These are phyloP conservation scores for Odontocerum albicorne DNA, from an alignment of 2,888 invertebrate genomes.

Conservation along the genomic window DNA sequence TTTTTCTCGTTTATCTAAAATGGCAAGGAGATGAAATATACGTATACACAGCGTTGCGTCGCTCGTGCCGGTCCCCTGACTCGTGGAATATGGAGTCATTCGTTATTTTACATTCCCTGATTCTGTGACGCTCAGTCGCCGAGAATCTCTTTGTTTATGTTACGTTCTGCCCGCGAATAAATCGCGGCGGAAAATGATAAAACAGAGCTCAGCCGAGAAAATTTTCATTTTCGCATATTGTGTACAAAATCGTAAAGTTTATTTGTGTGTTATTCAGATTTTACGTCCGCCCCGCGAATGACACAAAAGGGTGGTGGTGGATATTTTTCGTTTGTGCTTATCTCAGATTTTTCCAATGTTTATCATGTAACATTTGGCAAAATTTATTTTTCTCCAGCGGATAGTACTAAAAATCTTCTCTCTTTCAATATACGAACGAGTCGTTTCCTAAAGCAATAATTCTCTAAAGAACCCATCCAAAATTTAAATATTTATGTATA, in stretches of 20 bases:
- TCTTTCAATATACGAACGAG: no score
- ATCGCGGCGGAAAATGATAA: constrained; percentile 36
- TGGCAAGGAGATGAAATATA: no score
- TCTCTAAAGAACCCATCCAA: no score
- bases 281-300: constrained; percentile 33
- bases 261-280: constrained; percentile 34
- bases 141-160: constrained; percentile 37
- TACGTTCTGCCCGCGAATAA: constrained; percentile 34
- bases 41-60: no score
- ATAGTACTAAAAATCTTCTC: constrained; percentile 8
- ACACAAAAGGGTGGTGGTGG: constrained; percentile 15
- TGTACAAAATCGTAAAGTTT: constrained; percentile 37
- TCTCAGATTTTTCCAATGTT: constrained; percentile 26
- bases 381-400: constrained; percentile 20
- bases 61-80: no score
- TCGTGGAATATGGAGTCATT: constrained; percentile 30
- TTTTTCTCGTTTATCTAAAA: no score
- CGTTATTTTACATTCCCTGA: constrained; percentile 36
- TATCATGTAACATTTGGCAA: constrained; percentile 24
- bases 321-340: constrained; percentile 26
- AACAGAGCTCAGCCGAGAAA: constrained; percentile 32
- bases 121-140: constrained; percentile 15
- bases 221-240: constrained; percentile 36
- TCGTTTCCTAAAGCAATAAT: no score
- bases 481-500: no score